Base-by-base conservation (phyloP, 1,140 invertebrate species). In the Drosophila navojoa region DNA sequence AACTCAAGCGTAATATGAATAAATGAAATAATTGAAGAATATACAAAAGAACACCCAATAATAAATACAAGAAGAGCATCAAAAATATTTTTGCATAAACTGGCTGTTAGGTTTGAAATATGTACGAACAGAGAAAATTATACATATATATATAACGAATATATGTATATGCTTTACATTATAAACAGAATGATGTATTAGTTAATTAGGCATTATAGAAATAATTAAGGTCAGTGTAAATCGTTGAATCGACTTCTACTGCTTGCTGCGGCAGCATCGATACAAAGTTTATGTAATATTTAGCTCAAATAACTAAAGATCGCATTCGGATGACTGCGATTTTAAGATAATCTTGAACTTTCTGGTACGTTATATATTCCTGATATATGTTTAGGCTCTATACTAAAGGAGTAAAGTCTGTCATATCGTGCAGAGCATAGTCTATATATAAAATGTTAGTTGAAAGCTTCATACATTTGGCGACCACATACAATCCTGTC, bases 61-160 rank as follows among this genome's bases (percentile, higher is more conserved):
- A 86, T 29, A 29, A 29, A 29, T 5, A 29, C 27, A 72, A 74
- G 53, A 76, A 74, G 53, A 78, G 67, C 64, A 84, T 42, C 68
- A 84, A 11, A 50, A 72, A 78, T 81, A 87, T 78, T 81, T 81
- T 87, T 86, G 81, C 82, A 81, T 70, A 72, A 79, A 73, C 79
- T 86, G 82, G 81, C 81, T 86, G 81, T 86, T 79, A 86, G 78
- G 82, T 81, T 85, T 85, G 81, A 81, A 49, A 59, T 47, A 45
- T 72, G 32, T 67, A 60, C 22, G 49, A 72, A 60, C 11, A 38
- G 35, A 40, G 40, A 50, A 53, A 55, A 54, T 79, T 71, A 53
- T 3, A 38, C 13, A 38, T 38, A 35, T n/a, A 38, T 38, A 35
- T 58, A 70, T 44, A 58, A 54, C 72, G 53, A 29, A 68, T 58